phyloP scores from a whole-genome alignment of 1,140 invertebrate species.

The Diplogasteroides magnus region DNA sequence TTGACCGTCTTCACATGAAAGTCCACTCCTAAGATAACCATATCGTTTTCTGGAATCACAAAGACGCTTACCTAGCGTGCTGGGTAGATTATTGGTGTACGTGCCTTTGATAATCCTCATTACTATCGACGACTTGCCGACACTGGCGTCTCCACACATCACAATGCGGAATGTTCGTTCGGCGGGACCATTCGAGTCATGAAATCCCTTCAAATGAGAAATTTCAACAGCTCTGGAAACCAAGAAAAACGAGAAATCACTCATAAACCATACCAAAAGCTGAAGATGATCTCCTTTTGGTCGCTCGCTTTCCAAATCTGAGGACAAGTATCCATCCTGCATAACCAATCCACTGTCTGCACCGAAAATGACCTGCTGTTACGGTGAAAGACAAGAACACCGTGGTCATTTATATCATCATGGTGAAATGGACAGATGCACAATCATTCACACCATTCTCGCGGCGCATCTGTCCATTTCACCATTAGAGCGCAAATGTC shows the following conservation, averaged over 20 bases:
- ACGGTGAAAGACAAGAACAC: too few relatives aligned
- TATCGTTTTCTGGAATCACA: constrained; percentile 6
- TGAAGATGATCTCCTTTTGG: constrained; percentile 21
- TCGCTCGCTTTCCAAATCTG: neutral
- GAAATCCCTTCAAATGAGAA: constrained; percentile 26
- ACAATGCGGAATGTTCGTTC: constrained; percentile 67
- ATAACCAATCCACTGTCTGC: neutral
- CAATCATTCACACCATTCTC: too few relatives aligned
- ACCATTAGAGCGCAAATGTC: too few relatives aligned
- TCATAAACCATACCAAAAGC: constrained; percentile 20
- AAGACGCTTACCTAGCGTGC: constrained; percentile 62
- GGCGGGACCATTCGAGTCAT: constrained; percentile 58
- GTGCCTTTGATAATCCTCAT: constrained; percentile 64
- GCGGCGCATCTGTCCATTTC: too few relatives aligned
- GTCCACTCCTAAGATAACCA: constrained; percentile 62
- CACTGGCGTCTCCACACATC: constrained; percentile 67
- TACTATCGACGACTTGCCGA: constrained; percentile 68
- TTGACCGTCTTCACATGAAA: constrained; percentile 66
- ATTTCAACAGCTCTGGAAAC: constrained; percentile 3
- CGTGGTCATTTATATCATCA: too few relatives aligned
- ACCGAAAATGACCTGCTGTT: neutral
- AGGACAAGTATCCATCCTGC: neutral
- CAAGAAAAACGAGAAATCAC: neutral
- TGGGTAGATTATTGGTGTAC: constrained; percentile 63
- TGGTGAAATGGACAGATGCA: too few relatives aligned